Evolutionary conservation across 2,113 vertebrate species (phyloP).

Genomic region (Octodon degus): DNA sequence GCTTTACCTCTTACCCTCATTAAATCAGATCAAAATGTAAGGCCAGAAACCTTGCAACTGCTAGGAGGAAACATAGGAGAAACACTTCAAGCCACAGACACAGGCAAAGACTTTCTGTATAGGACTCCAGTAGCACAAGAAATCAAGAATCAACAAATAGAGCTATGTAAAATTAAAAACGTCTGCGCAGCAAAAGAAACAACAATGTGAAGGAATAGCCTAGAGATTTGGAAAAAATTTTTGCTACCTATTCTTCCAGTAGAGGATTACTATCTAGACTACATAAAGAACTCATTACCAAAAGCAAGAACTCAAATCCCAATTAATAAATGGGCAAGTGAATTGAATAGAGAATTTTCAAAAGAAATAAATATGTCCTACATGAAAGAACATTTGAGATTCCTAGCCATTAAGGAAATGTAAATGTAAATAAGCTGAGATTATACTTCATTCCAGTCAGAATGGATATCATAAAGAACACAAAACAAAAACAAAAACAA

Average conservation of each 20-base stretch:
- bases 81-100: background rate
- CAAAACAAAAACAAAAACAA: background rate
- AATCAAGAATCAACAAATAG: background rate
- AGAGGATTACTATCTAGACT: background rate
- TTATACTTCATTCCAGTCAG: background rate
- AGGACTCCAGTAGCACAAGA: background rate
- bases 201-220: background rate
- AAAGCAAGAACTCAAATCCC: no score
- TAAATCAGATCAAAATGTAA: background rate
- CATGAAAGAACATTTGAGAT: background rate
- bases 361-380: background rate
- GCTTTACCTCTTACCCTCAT: background rate
- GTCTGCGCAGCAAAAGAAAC: background rate
- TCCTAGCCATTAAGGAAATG: background rate
- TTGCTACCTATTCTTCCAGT: background rate
- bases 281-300: no score
- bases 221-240: background rate
- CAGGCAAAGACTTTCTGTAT: background rate
- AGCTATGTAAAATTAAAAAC: no score
- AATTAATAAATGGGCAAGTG: background rate
- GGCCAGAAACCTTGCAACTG: background rate
- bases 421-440: background rate
- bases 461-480: background rate
- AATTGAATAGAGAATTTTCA: background rate
- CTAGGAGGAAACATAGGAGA: background rate